A percentile compares a stretch with the other conserved stretches of the same genome.
phyloP scores from a whole-genome alignment of 1,140 invertebrate species.

The Platorchestia sp. region DNA sequence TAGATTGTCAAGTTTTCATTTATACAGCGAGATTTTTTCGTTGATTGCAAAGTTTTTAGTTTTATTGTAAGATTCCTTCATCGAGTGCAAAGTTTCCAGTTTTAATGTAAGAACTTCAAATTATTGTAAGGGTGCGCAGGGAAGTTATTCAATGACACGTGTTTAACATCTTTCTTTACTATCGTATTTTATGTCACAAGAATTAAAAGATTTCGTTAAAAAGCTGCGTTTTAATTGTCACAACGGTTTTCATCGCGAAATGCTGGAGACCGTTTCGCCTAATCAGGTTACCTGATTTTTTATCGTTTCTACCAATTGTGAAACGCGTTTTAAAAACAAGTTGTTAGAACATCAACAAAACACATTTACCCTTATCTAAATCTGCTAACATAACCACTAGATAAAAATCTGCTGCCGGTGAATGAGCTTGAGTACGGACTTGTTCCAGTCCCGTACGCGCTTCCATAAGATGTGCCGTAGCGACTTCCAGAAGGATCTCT shows the following conservation, averaged over 20 bases:
- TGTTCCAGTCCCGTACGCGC: background rate
- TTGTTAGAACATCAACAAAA: background rate
- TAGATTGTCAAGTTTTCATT: background rate
- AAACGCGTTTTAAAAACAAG: background rate
- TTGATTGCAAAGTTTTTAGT: background rate
- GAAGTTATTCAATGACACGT: background rate
- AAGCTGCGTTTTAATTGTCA: background rate
- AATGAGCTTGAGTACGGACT: background rate
- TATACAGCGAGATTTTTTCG: background rate
- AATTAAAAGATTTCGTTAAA: background rate
- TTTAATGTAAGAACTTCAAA: background rate
- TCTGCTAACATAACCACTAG: background rate
- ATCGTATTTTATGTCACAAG: background rate
- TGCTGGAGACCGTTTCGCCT: background rate
- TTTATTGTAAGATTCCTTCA: background rate
- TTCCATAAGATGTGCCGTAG: background rate
- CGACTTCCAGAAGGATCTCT: conserved; percentile 34
- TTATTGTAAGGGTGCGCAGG: background rate
- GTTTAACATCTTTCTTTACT: background rate
- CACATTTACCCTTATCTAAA: background rate
- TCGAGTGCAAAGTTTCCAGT: background rate
- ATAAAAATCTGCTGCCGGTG: conserved; percentile 36
- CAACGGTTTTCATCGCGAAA: background rate
- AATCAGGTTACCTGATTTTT: background rate
- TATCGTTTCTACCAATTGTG: background rate